Evolutionary conservation across 1,140 invertebrate genomes (phyloP).

Genomic region (Muscidifurax raptorellus): DNA sequence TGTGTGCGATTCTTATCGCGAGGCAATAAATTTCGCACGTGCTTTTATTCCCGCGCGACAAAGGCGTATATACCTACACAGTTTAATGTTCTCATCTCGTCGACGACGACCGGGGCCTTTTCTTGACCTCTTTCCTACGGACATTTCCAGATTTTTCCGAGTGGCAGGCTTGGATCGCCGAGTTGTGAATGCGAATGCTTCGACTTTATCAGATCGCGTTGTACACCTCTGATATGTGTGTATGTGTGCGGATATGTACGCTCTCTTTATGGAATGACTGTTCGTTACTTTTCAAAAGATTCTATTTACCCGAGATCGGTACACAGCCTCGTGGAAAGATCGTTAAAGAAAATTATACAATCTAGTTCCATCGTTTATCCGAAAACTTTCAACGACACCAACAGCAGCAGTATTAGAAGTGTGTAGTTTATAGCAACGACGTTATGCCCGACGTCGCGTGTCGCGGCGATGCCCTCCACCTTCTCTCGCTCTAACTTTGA

Average conservation of each 20-base stretch:
- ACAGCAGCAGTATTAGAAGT: neutral
- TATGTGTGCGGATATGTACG: no score
- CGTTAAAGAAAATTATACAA: neutral
- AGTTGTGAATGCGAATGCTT: neutral
- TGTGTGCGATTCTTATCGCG: constrained; percentile 22
- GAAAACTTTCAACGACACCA: constrained; percentile 16
- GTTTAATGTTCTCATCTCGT: neutral
- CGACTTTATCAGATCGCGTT: neutral
- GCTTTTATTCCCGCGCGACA: neutral
- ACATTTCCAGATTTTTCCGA: neutral
- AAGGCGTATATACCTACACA: neutral
- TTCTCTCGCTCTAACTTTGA: constrained; percentile 6
- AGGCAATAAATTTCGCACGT: constrained; percentile 31
- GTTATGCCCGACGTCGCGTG: neutral
- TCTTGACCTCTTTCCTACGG: neutral
- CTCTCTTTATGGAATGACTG: neutral
- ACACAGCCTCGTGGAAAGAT: neutral
- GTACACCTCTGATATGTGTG: no score
- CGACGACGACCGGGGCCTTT: neutral
- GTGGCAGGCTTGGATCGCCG: neutral
- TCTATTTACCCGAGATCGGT: neutral
- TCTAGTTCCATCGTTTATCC: neutral
- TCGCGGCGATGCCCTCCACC: neutral
- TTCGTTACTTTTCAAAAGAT: neutral
- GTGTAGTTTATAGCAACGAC: constrained; percentile 1